A percentile compares a stretch with the other conserved stretches of the same genome.
Evolutionary conservation across 2,797 vertebrate genomes (phyloP).

Genomic region (Heliangelus exortis): DNA sequence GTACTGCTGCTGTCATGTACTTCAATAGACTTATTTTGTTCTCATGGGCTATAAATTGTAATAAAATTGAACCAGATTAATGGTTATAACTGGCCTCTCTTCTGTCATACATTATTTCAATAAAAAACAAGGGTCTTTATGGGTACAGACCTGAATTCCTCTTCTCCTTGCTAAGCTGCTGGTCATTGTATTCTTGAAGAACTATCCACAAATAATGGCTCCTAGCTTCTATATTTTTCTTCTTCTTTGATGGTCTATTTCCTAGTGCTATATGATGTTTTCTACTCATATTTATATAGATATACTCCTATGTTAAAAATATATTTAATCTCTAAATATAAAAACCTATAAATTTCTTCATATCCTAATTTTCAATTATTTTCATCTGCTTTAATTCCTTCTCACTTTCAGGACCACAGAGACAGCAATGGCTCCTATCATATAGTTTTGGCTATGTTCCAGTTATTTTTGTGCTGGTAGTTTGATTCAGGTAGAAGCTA

Average conservation of each 20-base stretch:
- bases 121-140: neutral
- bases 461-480: neutral
- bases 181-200: neutral
- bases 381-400: neutral
- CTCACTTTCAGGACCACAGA: neutral
- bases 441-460: neutral
- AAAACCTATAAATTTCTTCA: neutral
- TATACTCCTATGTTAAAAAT: neutral
- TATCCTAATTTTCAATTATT: neutral
- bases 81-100: slow-evolving; percentile 1
- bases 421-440: neutral
- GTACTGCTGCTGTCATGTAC: slow-evolving; percentile 59
- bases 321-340: neutral
- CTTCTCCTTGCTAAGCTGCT: neutral
- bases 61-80: slow-evolving; percentile 59
- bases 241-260: neutral
- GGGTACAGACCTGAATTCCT: neutral
- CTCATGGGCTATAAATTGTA: slow-evolving; percentile 46
- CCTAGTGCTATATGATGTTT: neutral
- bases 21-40: slow-evolving; percentile 56
- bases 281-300: neutral
- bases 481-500: neutral
- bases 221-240: neutral
- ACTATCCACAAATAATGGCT: neutral
- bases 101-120: slow-evolving; percentile 34